Evolutionary conservation across 53 echinoderm and acorn worm genomes (phyloP).

Genomic region (Luidia sarsii): DNA sequence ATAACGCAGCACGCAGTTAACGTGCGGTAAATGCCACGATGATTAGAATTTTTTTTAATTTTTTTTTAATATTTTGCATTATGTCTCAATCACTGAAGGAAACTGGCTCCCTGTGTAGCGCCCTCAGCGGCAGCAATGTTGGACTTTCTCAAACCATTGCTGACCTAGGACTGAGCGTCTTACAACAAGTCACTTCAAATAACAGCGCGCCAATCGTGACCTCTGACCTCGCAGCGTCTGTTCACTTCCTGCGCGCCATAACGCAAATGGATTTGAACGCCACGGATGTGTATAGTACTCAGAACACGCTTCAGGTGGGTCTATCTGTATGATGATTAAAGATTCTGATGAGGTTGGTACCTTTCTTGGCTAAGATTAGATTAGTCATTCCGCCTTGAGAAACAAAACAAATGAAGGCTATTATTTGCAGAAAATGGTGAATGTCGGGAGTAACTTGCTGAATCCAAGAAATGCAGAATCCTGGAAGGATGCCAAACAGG

Average conservation of each 20-base stretch:
- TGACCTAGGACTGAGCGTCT: conserved; percentile 1
- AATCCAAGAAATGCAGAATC: background rate
- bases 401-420: no score
- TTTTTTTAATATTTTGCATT: no score
- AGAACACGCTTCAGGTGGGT: background rate
- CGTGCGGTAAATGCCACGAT: no score
- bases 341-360: background rate
- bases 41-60: no score
- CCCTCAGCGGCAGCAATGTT: background rate
- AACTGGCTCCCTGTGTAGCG: background rate
- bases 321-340: background rate
- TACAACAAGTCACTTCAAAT: conserved; percentile 7
- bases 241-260: background rate
- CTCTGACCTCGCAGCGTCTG: background rate
- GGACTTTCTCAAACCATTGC: background rate
- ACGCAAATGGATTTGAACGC: background rate
- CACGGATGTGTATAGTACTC: background rate
- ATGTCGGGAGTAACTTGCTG: conserved; percentile 20
- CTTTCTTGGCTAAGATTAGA: no score
- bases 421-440: conserved; percentile 16
- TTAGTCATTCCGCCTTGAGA: no score
- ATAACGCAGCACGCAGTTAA: no score
- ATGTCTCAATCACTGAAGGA: no score
- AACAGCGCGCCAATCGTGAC: background rate
- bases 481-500: conserved; percentile 5